Evolutionary conservation across 2,888 invertebrate species (phyloP).

Genomic region (Oeneis ivallda): DNA sequence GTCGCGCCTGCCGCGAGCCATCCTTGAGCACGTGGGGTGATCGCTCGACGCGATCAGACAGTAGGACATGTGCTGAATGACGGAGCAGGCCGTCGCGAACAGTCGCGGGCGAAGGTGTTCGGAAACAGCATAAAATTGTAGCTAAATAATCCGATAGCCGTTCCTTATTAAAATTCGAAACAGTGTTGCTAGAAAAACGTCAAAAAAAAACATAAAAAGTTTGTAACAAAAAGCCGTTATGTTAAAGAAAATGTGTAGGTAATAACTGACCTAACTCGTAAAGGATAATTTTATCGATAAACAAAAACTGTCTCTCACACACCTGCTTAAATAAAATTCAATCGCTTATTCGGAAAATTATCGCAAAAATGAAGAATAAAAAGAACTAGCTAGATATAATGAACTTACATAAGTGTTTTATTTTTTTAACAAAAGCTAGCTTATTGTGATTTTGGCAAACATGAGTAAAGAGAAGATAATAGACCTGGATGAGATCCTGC

Average conservation of each 20-base stretch:
- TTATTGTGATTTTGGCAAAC: neutral
- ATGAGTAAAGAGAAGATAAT: conserved; percentile 28
- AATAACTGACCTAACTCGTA: too few species aligned
- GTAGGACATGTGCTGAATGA: neutral
- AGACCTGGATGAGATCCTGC: conserved; percentile 57
- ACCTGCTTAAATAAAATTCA: too few species aligned
- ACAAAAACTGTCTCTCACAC: too few species aligned
- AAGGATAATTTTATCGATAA: too few species aligned
- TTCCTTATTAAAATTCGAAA: too few species aligned
- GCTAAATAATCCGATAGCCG: too few species aligned
- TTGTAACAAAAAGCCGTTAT: too few species aligned
- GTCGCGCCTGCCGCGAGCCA: neutral
- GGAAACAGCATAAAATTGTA: too few species aligned
- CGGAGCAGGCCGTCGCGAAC: neutral
- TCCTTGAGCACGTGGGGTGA: neutral
- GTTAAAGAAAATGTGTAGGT: too few species aligned
- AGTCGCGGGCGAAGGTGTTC: neutral
- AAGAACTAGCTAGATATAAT: neutral
- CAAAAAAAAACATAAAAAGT: neutral
- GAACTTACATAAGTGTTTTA: neutral
- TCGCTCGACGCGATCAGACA: neutral
- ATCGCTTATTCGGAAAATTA: too few species aligned
- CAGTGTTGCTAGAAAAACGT: neutral
- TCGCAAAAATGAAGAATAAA: neutral
- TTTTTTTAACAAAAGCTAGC: neutral